A percentile compares a stretch with the other conserved stretches of the same genome.
Conservation (phyloP, 2,797 vertebrate genomes). For the Epinephelus awoara region DNA sequence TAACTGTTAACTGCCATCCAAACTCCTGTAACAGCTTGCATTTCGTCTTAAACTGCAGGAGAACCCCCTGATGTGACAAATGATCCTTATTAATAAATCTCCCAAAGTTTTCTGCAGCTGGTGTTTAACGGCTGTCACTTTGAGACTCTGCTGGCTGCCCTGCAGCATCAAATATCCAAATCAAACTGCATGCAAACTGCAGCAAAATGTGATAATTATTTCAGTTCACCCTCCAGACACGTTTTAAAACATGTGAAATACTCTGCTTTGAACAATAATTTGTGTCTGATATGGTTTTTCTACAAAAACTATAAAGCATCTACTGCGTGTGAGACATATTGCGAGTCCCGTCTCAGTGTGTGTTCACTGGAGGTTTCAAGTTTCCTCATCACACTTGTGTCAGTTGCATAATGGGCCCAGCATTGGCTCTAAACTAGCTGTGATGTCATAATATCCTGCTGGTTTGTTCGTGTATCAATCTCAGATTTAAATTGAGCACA, state of each 20-base stretch:
- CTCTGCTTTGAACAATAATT: not conserved
- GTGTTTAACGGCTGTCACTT: not conserved
- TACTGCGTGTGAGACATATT: not conserved
- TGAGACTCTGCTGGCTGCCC: not conserved
- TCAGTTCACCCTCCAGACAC: not conserved
- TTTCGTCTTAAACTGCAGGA: conserved; percentile 3
- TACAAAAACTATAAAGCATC: not conserved
- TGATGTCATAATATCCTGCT: not conserved
- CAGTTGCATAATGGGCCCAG: not conserved
- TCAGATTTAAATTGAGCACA: not conserved
- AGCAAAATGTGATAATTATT: not conserved
- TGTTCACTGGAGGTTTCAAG: not conserved
- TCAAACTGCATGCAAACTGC: not conserved
- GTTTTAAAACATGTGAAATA: not conserved
- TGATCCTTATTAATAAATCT: not conserved
- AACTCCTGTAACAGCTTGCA: not conserved
- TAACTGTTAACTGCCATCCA: not conserved
- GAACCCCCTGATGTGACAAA: not conserved
- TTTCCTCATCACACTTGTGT: not conserved
- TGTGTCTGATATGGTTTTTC: not conserved
- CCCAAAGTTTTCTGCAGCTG: not conserved
- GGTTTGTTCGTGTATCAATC: not conserved
- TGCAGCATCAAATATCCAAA: conserved; percentile 2
- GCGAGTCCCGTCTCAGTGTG: not conserved
- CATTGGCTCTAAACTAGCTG: not conserved